Evolutionary conservation across 2,888 invertebrate genomes (phyloP), one percentile per base, ranked within the genome.

Genomic region (Zhuqinia jingwanae): DNA sequence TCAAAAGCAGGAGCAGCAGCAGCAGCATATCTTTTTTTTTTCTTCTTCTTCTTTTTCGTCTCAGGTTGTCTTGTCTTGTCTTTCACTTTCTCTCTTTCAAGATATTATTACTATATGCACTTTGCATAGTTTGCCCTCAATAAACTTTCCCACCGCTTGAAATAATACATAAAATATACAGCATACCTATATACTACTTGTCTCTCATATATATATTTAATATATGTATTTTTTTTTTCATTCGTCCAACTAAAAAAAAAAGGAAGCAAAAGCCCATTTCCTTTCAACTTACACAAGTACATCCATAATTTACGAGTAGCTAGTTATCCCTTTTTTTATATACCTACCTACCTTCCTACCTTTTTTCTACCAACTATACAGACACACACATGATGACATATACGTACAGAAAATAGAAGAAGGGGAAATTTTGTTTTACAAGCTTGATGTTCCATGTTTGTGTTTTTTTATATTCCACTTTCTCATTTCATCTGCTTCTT

Each of bases 201-300:
- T 25, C 50, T 47, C 47, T 3, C 50, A 27, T 25, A 15, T 25
- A 36, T 6, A 36, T 36, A 8, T 36, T 36, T 36, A n/a, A 8
- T 36, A 8, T 36, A 36, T 36, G 36, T 53, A 2, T 17, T n/a
- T 30, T 63, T 36, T 70, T 45, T 70, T 36, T 50, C 78, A 27
- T 77, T 78, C 76, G 83, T 20, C 56, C 78, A 45, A 73, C 58
- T 78, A 70, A 50, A 78, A 78, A 75, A 73, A 65, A 3, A 36
- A 53, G 17, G 17, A 20, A 68, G 36, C 36, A 45, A 13, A 30
- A 45, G 22, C 63, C 63, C 22, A 58, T 17, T 60, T 42, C 30
- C 47, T 36, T 15, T 45, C 36, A 25, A 60, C 27, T 30, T 60
- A 60, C 60, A 13, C n/a, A 60, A 15, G 10, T 60, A 27, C 58